A percentile compares a stretch with the other conserved stretches of the same genome.
phyloP scores from a whole-genome alignment of 1,140 invertebrate species.

The Galleria mellonella region DNA sequence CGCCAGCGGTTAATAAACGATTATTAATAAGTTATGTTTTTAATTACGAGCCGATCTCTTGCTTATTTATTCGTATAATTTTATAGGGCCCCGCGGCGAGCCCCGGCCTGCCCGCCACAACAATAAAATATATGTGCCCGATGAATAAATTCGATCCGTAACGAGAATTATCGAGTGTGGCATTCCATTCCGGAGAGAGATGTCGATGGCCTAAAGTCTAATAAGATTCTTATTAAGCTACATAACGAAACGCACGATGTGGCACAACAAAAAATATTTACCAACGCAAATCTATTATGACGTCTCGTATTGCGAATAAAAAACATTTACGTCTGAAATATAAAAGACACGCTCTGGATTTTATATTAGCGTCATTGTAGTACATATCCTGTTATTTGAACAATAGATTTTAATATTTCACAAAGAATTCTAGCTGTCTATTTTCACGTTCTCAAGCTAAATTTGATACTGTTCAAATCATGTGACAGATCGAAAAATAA shows the following conservation, averaged over 20 bases:
- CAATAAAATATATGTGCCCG: slow-evolving; percentile 61
- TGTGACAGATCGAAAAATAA: slow-evolving; percentile 50
- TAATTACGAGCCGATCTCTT: slow-evolving; percentile 59
- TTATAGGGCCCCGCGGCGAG: slow-evolving; percentile 64
- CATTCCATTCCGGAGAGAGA: slow-evolving; percentile 26
- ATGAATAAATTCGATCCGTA: slow-evolving; percentile 69
- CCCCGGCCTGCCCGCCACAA: slow-evolving; percentile 36
- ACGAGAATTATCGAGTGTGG: slow-evolving; percentile 58
- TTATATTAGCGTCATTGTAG: too few relatives aligned
- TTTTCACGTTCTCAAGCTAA: slow-evolving; percentile 9
- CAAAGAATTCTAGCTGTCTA: too few relatives aligned
- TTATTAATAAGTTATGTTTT: slow-evolving; percentile 71
- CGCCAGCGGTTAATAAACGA: slow-evolving; percentile 59
- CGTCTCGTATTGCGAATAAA: too few relatives aligned
- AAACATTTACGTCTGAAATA: too few relatives aligned
- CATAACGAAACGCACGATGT: too few relatives aligned
- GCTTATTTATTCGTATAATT: slow-evolving; percentile 69
- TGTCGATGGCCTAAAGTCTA: slow-evolving; percentile 21
- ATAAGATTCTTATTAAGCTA: slow-evolving; percentile 6
- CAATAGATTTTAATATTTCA: too few relatives aligned
- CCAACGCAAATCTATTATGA: too few relatives aligned
- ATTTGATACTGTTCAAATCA: slow-evolving; percentile 45
- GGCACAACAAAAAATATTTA: too few relatives aligned
- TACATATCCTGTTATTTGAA: too few relatives aligned
- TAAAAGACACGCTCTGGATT: too few relatives aligned